A percentile compares a stretch with the other conserved stretches of the same genome.
These are phyloP conservation scores for Cephus nigrinus DNA, from an alignment of 2,888 invertebrate species.

Conservation along the genomic window DNA sequence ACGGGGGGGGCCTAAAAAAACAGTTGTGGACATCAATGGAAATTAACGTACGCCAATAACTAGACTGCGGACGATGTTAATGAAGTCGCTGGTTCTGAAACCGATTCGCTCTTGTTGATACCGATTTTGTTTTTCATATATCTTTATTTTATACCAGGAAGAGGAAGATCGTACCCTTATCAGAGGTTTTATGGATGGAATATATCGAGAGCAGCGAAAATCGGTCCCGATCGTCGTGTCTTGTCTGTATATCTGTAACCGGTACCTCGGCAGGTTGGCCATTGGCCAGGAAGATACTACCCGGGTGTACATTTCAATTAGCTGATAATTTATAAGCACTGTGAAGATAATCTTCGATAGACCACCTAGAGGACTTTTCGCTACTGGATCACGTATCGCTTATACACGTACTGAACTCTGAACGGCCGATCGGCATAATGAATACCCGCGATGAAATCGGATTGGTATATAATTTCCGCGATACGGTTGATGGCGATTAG, in stretches of 20 bases:
- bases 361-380: neutral
- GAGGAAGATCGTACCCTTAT: no score
- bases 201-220: constrained; percentile 18
- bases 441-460: neutral
- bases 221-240: constrained; percentile 4
- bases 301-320: constrained; percentile 38
- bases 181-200: constrained; percentile 8
- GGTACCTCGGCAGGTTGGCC: constrained; percentile 16
- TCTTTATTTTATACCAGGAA: no score
- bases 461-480: neutral
- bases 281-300: constrained; percentile 22
- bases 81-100: no score
- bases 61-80: no score
- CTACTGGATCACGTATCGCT: neutral
- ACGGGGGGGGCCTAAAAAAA: no score
- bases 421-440: neutral
- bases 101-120: no score
- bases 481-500: neutral
- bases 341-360: neutral
- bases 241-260: constrained; percentile 10
- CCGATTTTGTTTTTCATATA: no score
- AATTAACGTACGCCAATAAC: no score
- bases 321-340: constrained; percentile 32
- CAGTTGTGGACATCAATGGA: no score
- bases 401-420: neutral